These are phyloP conservation scores for Reinhardtius hippoglossoides DNA, from an alignment of 2,113 vertebrate genomes.

Conservation along the genomic window DNA sequence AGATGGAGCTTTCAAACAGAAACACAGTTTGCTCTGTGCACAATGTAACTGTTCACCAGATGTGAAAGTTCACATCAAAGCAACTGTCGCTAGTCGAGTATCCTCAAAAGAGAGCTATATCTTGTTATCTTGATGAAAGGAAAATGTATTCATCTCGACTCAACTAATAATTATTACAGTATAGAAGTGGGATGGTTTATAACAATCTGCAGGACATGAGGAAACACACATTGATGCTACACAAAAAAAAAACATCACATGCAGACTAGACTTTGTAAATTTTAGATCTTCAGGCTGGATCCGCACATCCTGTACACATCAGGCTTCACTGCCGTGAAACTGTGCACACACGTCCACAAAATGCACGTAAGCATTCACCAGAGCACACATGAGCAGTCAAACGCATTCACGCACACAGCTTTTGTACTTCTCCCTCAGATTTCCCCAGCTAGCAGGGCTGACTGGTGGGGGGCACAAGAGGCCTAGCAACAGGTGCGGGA, in stretches of 20 bases:
- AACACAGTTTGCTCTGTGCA: neutral
- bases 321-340: neutral
- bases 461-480: conserved; percentile 58
- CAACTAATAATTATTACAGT: neutral
- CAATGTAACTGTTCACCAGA: conserved; percentile 62
- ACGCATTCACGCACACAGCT: conserved; percentile 12
- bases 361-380: conserved; percentile 4
- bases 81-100: neutral
- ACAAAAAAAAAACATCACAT: neutral
- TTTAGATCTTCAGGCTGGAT: conserved; percentile 9
- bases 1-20: conserved; percentile 61
- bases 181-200: neutral
- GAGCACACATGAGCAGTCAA: neutral
- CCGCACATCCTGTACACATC: conserved; percentile 1
- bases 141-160: neutral
- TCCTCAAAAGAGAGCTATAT: neutral
- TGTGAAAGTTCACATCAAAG: conserved; percentile 38
- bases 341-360: conserved; percentile 17
- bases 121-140: neutral
- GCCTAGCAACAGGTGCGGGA: conserved; percentile 81
- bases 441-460: conserved; percentile 40
- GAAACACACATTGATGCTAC: neutral
- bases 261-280: neutral
- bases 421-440: conserved; percentile 51
- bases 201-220: neutral